These are phyloP conservation scores for Tapera naevia DNA, from an alignment of 2,797 vertebrate genomes.

Conservation along the genomic window DNA sequence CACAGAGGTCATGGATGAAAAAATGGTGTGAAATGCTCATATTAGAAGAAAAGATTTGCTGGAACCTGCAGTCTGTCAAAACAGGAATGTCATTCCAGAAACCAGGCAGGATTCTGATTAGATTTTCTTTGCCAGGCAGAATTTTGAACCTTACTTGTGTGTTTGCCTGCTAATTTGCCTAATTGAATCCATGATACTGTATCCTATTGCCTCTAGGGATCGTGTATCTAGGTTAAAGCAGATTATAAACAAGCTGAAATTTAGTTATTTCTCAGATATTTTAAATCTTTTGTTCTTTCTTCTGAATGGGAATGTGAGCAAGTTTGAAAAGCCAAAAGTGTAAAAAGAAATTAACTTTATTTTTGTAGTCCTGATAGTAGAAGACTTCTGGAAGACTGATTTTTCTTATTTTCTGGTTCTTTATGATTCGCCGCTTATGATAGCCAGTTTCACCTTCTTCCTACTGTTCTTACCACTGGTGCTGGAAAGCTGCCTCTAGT, in stretches of 20 bases:
- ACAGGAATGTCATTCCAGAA: not conserved
- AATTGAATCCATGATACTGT: not conserved
- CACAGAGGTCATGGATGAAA: not conserved
- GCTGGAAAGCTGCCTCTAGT: not conserved
- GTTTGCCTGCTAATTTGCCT: not conserved
- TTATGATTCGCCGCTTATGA: not conserved
- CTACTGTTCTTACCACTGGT: not conserved
- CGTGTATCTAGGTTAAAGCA: not conserved
- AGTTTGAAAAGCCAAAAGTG: not conserved
- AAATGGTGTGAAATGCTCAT: not conserved
- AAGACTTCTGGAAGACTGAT: not conserved
- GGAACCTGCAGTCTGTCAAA: not conserved
- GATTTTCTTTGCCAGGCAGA: not conserved
- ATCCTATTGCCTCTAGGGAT: not conserved
- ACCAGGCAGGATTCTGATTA: not conserved
- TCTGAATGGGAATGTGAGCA: not conserved
- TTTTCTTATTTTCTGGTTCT: not conserved
- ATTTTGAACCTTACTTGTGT: not conserved
- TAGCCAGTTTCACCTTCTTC: not conserved
- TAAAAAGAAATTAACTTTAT: not conserved
- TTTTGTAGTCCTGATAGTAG: not conserved
- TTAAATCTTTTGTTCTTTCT: not conserved
- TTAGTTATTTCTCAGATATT: not conserved
- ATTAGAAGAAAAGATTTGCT: not conserved
- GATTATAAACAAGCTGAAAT: not conserved